Evolutionary conservation across 1,140 invertebrate genomes (phyloP), one percentile per base, ranked within the genome.

Genomic region (Drosophila rufa): DNA sequence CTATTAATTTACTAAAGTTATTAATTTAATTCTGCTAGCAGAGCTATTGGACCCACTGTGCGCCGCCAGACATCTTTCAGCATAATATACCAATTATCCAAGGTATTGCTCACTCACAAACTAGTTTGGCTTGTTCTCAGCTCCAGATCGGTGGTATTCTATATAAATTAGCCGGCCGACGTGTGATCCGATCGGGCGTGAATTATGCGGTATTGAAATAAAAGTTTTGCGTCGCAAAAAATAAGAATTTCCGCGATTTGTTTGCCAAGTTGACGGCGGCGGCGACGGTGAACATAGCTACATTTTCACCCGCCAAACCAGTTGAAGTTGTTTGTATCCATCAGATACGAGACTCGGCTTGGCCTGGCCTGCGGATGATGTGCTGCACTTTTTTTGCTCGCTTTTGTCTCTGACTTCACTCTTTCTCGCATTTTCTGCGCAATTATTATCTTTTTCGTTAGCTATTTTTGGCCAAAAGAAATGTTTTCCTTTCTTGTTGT

Each of bases 251-350:
- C 75, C 75, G 75, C 43, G 56, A 69, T 77, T 51, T 69, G 73
- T 47, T 61, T 56, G 45, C 65, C 11, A 68, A 62, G 36, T 33
- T 50, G 19, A 11, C 14, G 45, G 17, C 33, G 17, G 9, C 47
- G 47, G 7, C 14, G 14, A 17, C 15, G 38, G 33, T 14, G 47
- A 27, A 5, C 17, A 22, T 9, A 56, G 47, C 68, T 69, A 78
- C 56, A 78, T 69, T 78, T 75, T 78, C 75, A 78, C 64, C 51
- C 75, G 64, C 61, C 65, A 77, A 78, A 78, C 75, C 74, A 68
- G 75, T 78, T 78, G 61, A 36, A 56, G 73, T 75, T 74, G 68
- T 48, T 51, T 78, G 56, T 78, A 78, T 78, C 64, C 62, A 78
- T 69, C 40, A 61, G 75, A 78, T 78, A 61, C 62, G 33, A 22